Percentiles rank a stretch among this genome's conserved stretches.
Evolutionary conservation across 2,888 invertebrate genomes (phyloP).

Genomic region (Trachelus stipa): DNA sequence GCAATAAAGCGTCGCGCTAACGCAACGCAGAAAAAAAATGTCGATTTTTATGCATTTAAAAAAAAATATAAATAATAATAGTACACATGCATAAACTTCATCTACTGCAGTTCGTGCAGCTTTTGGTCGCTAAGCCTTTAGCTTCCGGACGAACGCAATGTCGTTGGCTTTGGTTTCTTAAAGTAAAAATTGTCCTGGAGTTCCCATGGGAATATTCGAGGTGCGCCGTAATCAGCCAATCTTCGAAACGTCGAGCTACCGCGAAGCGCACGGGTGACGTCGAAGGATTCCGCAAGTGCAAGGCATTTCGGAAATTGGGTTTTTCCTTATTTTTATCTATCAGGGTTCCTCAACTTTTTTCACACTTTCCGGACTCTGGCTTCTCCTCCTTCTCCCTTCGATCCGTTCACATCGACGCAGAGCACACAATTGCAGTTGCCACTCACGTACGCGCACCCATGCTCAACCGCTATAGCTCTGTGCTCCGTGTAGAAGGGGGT

Average conservation of each 20-base stretch:
- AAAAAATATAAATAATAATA: background rate
- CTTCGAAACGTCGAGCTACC: background rate
- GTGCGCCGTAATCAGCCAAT: background rate
- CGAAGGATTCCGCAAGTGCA: background rate
- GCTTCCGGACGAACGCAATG: background rate
- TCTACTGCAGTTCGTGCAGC: slow-evolving; percentile 7
- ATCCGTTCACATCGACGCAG: slow-evolving; percentile 17
- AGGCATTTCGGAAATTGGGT: background rate
- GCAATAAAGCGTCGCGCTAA: slow-evolving; percentile 50
- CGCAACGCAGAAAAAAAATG: background rate
- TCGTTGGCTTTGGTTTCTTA: background rate
- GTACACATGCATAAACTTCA: slow-evolving; percentile 24
- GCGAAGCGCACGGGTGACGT: background rate
- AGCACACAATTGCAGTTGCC: background rate
- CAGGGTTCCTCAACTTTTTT: background rate
- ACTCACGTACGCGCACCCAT: too few relatives aligned
- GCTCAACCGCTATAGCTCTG: too few relatives aligned
- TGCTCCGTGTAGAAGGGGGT: background rate
- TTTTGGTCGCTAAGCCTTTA: slow-evolving; percentile 10
- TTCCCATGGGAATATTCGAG: background rate
- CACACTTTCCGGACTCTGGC: background rate
- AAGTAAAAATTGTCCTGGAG: background rate
- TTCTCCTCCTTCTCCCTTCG: slow-evolving; percentile 7
- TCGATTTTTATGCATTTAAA: background rate
- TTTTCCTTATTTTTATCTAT: background rate